These are phyloP conservation scores for Panthera tigris DNA, from an alignment of 2,113 vertebrate genomes.

Conservation along the genomic window DNA sequence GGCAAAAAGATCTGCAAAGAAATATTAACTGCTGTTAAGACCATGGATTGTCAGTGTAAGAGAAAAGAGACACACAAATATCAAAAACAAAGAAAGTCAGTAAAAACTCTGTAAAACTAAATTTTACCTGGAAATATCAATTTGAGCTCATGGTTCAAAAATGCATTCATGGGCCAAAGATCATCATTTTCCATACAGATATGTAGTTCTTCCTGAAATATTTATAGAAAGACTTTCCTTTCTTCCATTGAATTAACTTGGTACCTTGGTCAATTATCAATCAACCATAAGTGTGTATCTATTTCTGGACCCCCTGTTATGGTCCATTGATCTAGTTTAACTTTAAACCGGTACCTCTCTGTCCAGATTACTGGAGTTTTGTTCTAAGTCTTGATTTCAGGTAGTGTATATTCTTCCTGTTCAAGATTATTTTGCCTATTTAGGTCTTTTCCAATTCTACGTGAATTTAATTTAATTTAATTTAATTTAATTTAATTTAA, in stretches of 20 bases:
- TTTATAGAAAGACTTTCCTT: background rate
- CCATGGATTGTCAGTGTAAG: background rate
- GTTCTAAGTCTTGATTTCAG: background rate
- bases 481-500: background rate
- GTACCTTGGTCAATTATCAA: background rate
- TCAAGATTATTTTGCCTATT: background rate
- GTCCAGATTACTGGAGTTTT: background rate
- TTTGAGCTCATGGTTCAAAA: slow-evolving; percentile 26
- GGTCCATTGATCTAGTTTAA: background rate
- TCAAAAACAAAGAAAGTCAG: background rate
- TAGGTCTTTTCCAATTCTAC: background rate
- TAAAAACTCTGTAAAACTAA: background rate
- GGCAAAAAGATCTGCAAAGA: background rate
- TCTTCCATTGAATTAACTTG: background rate
- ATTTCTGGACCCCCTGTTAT: background rate
- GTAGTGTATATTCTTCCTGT: background rate
- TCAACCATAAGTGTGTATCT: background rate
- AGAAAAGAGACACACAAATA: background rate
- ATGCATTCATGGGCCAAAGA: background rate
- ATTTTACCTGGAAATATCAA: background rate
- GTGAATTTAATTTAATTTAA: background rate
- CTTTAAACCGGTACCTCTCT: background rate
- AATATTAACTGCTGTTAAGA: background rate
- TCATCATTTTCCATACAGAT: background rate
- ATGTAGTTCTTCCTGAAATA: background rate